These are phyloP conservation scores for Butorides virescens DNA, from an alignment of 2,113 vertebrate species.

Conservation along the genomic window DNA sequence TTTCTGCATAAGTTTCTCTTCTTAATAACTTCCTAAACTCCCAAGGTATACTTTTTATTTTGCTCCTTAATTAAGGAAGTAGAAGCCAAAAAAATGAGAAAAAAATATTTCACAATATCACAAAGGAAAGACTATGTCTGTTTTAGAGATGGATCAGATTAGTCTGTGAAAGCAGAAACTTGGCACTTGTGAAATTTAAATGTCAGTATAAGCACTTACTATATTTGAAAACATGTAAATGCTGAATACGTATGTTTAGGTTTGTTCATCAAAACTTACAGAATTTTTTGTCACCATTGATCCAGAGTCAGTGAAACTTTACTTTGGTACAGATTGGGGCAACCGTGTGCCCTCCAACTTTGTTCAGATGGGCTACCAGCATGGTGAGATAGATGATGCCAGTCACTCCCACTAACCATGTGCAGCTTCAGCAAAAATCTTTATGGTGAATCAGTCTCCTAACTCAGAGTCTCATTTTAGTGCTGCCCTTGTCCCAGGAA, in stretches of 20 bases:
- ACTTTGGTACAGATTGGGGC: background rate
- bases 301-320: background rate
- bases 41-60: slow-evolving; percentile 44
- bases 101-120: slow-evolving; percentile 37
- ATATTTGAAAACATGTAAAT: background rate
- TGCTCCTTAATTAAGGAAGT: slow-evolving; percentile 48
- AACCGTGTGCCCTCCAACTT: background rate
- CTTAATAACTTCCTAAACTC: slow-evolving; percentile 44
- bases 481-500: background rate
- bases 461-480: background rate
- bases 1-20: slow-evolving; percentile 28
- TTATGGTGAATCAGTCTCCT: background rate
- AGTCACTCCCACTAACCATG: background rate
- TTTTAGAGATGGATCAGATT: slow-evolving; percentile 14
- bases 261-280: background rate
- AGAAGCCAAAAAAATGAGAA: slow-evolving; percentile 1
- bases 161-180: slow-evolving; percentile 24
- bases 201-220: background rate
- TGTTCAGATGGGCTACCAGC: background rate
- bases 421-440: background rate
- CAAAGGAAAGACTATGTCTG: background rate
- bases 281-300: background rate
- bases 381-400: background rate
- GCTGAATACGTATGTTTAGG: background rate
- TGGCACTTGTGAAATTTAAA: slow-evolving; percentile 24